Conservation (phyloP, 2,888 invertebrate genomes). For the Acrobasis repandana region DNA sequence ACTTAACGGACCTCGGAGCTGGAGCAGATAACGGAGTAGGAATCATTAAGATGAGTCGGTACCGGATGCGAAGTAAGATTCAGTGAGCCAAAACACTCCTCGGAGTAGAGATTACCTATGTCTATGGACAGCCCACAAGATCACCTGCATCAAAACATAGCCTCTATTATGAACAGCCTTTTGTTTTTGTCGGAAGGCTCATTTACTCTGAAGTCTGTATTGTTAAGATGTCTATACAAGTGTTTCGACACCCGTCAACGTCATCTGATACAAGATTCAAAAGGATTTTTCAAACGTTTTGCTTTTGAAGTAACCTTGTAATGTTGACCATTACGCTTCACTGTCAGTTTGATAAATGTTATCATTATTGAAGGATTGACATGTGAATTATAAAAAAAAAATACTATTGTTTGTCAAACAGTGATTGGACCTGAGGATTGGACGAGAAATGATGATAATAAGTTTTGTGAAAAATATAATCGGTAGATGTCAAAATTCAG, state of each 20-base stretch:
- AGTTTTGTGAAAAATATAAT: not conserved
- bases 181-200: constrained; percentile 68
- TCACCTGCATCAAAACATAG: constrained; percentile 23
- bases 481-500: constrained; percentile 5
- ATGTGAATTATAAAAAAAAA: constrained; percentile 11
- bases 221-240: constrained; percentile 63
- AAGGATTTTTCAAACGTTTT: constrained; percentile 47
- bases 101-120: constrained; percentile 68
- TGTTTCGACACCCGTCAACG: constrained; percentile 75
- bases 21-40: no score
- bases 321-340: constrained; percentile 45
- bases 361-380: constrained; percentile 34
- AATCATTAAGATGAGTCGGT: no score
- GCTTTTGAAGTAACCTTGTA: constrained; percentile 55
- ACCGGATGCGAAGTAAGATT: no score
- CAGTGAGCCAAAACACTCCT: no score
- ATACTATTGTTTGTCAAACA: not conserved
- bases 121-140: constrained; percentile 42
- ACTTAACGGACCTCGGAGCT: no score
- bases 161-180: constrained; percentile 36
- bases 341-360: constrained; percentile 46
- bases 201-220: constrained; percentile 62
- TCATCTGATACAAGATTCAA: constrained; percentile 64
- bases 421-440: not conserved
- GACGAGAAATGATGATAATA: not conserved